Evolutionary conservation across 2,113 vertebrate species (phyloP).

Genomic region (Mesitornis unicolor): DNA sequence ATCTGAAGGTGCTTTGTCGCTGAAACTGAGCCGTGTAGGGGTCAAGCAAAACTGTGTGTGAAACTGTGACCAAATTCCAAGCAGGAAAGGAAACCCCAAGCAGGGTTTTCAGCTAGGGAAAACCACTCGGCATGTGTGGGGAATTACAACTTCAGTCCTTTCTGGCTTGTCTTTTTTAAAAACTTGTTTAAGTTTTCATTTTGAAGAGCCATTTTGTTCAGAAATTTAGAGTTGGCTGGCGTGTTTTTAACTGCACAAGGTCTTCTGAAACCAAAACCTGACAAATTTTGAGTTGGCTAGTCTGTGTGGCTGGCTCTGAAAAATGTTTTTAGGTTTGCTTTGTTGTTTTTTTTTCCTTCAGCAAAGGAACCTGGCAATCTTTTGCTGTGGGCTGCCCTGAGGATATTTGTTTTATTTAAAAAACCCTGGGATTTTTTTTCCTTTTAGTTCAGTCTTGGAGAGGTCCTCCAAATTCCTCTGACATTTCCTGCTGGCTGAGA

Average conservation of each 20-base stretch:
- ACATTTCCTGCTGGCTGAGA: not conserved
- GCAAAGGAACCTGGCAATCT: not conserved
- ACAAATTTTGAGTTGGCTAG: not conserved
- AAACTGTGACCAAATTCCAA: not conserved
- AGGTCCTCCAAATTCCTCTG: not conserved
- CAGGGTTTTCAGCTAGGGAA: not conserved
- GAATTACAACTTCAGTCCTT: not conserved
- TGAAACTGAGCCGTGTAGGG: not conserved
- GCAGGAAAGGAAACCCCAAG: no score
- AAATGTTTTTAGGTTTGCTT: not conserved
- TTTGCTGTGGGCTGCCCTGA: not conserved
- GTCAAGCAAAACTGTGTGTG: not conserved
- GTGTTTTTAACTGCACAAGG: not conserved
- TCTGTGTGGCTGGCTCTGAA: not conserved
- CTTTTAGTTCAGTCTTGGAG: not conserved
- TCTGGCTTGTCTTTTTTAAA: not conserved
- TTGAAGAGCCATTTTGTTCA: not conserved
- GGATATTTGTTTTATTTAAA: not conserved
- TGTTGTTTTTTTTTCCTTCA: not conserved
- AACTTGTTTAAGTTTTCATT: not conserved
- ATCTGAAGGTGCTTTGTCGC: not conserved
- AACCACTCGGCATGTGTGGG: not conserved
- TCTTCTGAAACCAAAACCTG: not conserved
- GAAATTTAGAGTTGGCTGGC: not conserved
- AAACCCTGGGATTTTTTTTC: not conserved